These are phyloP conservation scores for Gastrophysa polygoni DNA, from an alignment of 2,888 invertebrate species.

Conservation along the genomic window DNA sequence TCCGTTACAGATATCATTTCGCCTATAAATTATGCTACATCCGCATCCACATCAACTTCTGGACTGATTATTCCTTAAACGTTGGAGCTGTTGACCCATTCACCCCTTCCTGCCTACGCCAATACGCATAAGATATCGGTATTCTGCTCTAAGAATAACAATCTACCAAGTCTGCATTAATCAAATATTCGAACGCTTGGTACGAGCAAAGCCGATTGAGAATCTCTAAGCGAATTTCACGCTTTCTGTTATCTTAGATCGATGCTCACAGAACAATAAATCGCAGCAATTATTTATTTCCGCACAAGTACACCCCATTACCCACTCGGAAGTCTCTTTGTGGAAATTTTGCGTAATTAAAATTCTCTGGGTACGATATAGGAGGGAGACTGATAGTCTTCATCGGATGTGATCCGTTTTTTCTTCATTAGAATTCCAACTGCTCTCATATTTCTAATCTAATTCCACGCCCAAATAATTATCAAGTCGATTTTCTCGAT, in stretches of 20 bases:
- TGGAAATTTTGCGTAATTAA: constrained; percentile 55
- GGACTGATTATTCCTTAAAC: too few species aligned
- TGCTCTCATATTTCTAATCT: too few species aligned
- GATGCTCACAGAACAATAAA: constrained; percentile 47
- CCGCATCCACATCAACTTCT: too few species aligned
- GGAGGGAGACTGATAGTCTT: constrained; percentile 4
- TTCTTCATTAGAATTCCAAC: not conserved
- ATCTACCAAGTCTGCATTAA: constrained; percentile 21
- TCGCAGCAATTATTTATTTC: constrained; percentile 55
- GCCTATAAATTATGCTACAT: too few species aligned
- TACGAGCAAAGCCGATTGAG: constrained; percentile 12
- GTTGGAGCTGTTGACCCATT: too few species aligned
- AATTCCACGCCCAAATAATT: too few species aligned
- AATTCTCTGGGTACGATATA: constrained; percentile 30
- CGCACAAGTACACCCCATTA: constrained; percentile 52
- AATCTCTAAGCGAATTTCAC: constrained; percentile 38
- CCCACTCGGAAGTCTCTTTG: constrained; percentile 50
- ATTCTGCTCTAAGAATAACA: too few species aligned
- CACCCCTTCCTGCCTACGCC: too few species aligned
- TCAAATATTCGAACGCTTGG: constrained; percentile 53
- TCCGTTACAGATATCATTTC: too few species aligned
- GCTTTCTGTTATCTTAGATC: not conserved
- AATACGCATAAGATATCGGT: too few species aligned
- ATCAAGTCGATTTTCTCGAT: too few species aligned
- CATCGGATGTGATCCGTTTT: constrained; percentile 3